Percentiles rank a stretch among this genome's conserved stretches.
These are phyloP conservation scores for Thalpophila matura DNA, from an alignment of 2,888 invertebrate genomes.

Conservation along the genomic window DNA sequence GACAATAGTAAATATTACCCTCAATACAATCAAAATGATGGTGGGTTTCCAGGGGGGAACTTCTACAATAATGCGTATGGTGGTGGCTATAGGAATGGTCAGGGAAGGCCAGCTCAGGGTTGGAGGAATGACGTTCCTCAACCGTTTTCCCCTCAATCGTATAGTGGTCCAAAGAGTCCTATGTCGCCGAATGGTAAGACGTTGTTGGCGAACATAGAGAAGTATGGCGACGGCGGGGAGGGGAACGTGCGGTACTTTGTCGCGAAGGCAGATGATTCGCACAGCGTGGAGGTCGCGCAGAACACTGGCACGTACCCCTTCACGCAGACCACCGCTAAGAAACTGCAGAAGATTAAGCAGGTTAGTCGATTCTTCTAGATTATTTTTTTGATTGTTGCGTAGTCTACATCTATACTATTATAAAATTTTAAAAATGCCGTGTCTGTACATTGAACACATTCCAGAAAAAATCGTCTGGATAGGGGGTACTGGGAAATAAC, in stretches of 20 bases:
- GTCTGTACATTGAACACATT: no score
- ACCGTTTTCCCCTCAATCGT: conserved; percentile 75
- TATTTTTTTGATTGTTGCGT: no score
- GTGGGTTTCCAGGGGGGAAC: conserved; percentile 66
- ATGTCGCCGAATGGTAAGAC: conserved; percentile 82
- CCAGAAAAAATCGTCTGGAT: no score
- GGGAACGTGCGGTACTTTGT: conserved; percentile 88
- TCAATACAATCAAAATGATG: conserved; percentile 70
- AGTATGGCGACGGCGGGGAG: conserved; percentile 71
- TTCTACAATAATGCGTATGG: conserved; percentile 75
- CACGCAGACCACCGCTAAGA: conserved; percentile 91
- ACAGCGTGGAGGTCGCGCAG: conserved; percentile 90
- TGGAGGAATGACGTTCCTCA: conserved; percentile 73
- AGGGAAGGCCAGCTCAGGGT: conserved; percentile 67
- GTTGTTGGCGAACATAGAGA: conserved; percentile 82
- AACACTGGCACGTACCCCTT: conserved; percentile 91
- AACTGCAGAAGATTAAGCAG: conserved; percentile 90
- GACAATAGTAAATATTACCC: conserved; percentile 70
- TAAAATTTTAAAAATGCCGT: no score
- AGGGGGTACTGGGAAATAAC: no score
- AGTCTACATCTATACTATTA: no score
- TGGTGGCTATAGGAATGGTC: conserved; percentile 72
- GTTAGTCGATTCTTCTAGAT: conserved; percentile 75
- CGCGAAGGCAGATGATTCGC: conserved; percentile 91
- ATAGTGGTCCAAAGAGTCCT: conserved; percentile 76